These are phyloP conservation scores for Actinia tenebrosa DNA, from an alignment of 64 coral and sea anemone species.

Conservation along the genomic window DNA sequence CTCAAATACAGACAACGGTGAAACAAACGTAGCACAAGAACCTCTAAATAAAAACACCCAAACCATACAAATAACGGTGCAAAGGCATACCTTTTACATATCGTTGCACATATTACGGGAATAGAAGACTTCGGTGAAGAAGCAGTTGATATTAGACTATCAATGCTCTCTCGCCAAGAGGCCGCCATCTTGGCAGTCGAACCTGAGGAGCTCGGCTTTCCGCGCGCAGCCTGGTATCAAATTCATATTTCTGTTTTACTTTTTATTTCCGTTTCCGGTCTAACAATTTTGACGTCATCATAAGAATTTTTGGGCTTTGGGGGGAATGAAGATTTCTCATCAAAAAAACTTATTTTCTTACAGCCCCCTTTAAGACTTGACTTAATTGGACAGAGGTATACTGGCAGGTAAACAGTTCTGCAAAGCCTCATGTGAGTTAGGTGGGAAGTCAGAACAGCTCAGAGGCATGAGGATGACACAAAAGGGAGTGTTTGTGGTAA, in stretches of 20 bases:
- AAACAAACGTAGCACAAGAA: neutral
- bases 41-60: neutral
- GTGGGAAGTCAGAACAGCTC: no score
- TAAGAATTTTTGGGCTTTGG: no score
- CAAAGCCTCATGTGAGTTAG: no score
- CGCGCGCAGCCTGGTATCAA: neutral
- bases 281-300: no score
- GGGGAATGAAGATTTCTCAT: no score
- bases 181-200: conserved; percentile 69
- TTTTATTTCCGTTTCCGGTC: no score
- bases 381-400: no score
- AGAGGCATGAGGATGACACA: no score
- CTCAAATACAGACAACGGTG: neutral
- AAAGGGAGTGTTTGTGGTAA: no score
- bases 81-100: conserved; percentile 46
- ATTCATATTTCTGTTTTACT: neutral
- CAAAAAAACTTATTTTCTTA: no score
- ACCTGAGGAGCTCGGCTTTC: neutral
- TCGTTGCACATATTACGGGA: conserved; percentile 41
- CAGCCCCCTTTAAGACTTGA: no score
- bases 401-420: no score
- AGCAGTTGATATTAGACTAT: conserved; percentile 46
- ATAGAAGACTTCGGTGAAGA: conserved; percentile 44
- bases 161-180: conserved; percentile 50
- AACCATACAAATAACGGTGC: neutral